Evolutionary conservation across 2,113 vertebrate genomes (phyloP).

Genomic region (Nesogale talazaci): DNA sequence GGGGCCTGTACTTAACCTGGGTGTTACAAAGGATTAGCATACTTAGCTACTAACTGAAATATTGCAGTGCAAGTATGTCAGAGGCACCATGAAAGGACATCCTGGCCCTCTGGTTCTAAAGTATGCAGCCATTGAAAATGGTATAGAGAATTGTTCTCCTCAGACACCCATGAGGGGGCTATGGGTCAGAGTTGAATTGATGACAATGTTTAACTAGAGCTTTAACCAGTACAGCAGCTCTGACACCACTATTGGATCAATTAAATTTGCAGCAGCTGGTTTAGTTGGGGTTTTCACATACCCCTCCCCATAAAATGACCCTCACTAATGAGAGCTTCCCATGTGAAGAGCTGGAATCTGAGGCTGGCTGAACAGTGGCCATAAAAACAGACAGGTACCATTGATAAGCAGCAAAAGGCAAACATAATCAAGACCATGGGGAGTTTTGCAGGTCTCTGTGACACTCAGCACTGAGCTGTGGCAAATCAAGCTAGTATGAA

Average conservation of each 20-base stretch:
- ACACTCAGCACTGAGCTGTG: slow-evolving; percentile 12
- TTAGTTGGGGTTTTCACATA: background rate
- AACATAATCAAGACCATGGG: background rate
- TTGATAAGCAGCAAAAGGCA: slow-evolving; percentile 65
- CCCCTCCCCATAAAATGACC: background rate
- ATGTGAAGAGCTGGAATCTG: background rate
- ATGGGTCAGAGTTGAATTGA: background rate
- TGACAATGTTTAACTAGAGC: background rate
- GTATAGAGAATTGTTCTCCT: background rate
- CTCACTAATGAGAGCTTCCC: background rate
- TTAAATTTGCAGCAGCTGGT: background rate
- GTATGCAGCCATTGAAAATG: background rate
- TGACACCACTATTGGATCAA: background rate
- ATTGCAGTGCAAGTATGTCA: background rate
- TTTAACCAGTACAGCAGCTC: background rate
- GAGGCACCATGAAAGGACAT: background rate
- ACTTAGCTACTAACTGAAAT: background rate
- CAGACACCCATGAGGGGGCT: background rate
- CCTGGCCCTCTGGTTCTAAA: background rate
- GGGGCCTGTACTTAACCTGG: background rate
- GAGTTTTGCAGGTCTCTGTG: slow-evolving; percentile 24
- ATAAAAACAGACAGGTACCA: slow-evolving; percentile 22
- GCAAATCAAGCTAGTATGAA: slow-evolving; percentile 21
- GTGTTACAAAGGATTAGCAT: background rate
- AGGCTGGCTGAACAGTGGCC: background rate